Base-by-base conservation (phyloP, 2,888 invertebrate species). In the Cosmopolites sordidus region DNA sequence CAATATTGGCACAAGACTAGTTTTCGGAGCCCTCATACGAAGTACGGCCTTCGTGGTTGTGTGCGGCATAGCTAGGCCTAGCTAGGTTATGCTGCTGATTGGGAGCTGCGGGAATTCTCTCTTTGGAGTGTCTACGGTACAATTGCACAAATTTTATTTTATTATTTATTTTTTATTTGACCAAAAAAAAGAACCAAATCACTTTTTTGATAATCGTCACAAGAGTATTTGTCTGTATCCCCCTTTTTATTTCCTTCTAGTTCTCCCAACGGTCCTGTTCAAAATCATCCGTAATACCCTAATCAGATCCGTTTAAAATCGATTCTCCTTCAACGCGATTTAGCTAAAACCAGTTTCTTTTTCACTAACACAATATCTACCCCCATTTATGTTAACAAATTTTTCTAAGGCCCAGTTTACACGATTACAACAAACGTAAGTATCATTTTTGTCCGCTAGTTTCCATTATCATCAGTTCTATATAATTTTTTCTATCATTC, bases 111-210 rank as follows among this genome's bases (percentile, higher is more conserved):
- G 72, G 43, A 47, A 58, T 58, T 49, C 51, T 49, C 69, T 68
- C 65, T 66, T 65, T 67, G 71, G 72, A 72, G 66, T 67, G 68
- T 66, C 71, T 68, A 73, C 71, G 74, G 74, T 74, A 73, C 73
- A 73, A 67, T 66, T 69, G 58, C 60, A 60, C 45, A 54, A 51
- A 51, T 54, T 54, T 54, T 51, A 58, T 58, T 51, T 51, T 46
- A 33, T 33, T 33, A 33, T 12, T 33, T 51, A 41, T 30, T 47
- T 43, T 50, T 50, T 53, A 29, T 27, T 48, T 51, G 48, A 33
- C 11, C 33, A 12, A 5, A 33, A 33, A n/a, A 33, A 33, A 33
- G 3, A 33, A n/a, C 11, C 33, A 33, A 12, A 33, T n/a, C 33
- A 33, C n/a, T 33, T 33, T 33, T 33, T n/a, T 9, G 4, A 12